Conservation (phyloP, 1,140 invertebrate species). For the Chelonus insularis region DNA sequence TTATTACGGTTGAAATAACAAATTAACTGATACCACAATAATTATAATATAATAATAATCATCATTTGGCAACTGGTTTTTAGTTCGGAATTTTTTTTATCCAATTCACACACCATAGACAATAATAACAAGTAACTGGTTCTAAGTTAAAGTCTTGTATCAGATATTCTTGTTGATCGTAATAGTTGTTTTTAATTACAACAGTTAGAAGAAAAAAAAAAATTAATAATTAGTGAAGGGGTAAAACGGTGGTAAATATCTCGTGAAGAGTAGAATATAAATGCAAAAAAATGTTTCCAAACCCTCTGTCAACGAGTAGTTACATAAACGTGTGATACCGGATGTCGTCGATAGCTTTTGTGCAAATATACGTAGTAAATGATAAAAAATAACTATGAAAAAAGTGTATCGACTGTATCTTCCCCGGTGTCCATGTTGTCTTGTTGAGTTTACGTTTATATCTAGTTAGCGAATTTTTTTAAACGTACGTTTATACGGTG, state of each 20-base stretch:
- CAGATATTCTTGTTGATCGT: too few relatives aligned
- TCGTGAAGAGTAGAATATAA: constrained; percentile 12
- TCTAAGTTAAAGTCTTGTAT: too few relatives aligned
- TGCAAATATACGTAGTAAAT: not conserved
- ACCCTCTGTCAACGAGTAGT: constrained; percentile 50
- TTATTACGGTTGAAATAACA: too few relatives aligned
- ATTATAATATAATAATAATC: too few relatives aligned
- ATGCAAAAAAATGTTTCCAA: constrained; percentile 37
- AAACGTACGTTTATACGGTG: constrained; percentile 24
- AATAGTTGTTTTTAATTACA: too few relatives aligned
- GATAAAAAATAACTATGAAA: not conserved
- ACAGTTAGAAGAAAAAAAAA: too few relatives aligned
- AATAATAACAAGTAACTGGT: too few relatives aligned
- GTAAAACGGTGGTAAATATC: not conserved
- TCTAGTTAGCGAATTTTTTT: constrained; percentile 51
- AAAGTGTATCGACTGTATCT: constrained; percentile 23
- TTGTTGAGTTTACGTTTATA: constrained; percentile 60
- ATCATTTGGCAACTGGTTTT: too few relatives aligned
- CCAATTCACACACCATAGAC: too few relatives aligned
- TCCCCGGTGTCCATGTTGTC: constrained; percentile 38
- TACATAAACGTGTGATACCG: constrained; percentile 32
- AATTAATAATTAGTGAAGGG: not conserved
- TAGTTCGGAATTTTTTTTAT: too few relatives aligned
- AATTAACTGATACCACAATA: too few relatives aligned
- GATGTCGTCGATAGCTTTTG: constrained; percentile 35